Conservation (phyloP, 1,140 invertebrate species). For the Scaptomyza graminum region DNA sequence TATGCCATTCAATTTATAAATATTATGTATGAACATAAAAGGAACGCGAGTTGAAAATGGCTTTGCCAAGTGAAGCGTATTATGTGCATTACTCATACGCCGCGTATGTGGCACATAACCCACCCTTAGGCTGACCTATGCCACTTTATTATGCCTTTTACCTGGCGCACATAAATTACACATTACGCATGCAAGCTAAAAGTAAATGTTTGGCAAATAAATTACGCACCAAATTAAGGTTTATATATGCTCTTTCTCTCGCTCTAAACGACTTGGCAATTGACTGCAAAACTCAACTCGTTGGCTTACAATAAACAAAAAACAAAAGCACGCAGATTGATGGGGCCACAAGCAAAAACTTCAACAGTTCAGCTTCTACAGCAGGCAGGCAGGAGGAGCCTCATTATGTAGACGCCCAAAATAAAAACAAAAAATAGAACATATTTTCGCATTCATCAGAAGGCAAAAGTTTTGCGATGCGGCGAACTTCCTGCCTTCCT, state of each 20-base stretch:
- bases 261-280: slow-evolving; percentile 49
- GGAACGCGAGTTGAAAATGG: slow-evolving; percentile 49
- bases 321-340: slow-evolving; percentile 54
- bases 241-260: slow-evolving; percentile 32
- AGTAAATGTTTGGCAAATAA: slow-evolving; percentile 66
- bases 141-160: slow-evolving; percentile 71
- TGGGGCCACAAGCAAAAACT: slow-evolving; percentile 36
- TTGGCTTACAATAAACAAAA: slow-evolving; percentile 18
- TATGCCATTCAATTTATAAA: slow-evolving; percentile 80
- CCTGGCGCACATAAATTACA: slow-evolving; percentile 65
- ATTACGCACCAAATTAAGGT: slow-evolving; percentile 66
- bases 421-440: slow-evolving; percentile 23
- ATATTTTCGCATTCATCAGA: slow-evolving; percentile 79
- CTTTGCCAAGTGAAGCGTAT: slow-evolving; percentile 78
- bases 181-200: slow-evolving; percentile 55
- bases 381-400: slow-evolving; percentile 27
- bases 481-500: slow-evolving; percentile 41
- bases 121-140: slow-evolving; percentile 58
- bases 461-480: slow-evolving; percentile 59
- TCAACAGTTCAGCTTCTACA: slow-evolving; percentile 23
- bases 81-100: slow-evolving; percentile 81
- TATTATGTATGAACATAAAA: slow-evolving; percentile 55
- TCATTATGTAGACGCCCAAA: slow-evolving; percentile 72
- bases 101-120: slow-evolving; percentile 29
- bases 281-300: slow-evolving; percentile 49